Evolutionary conservation across 2,113 vertebrate species (phyloP).

Genomic region (Phylloscopus trochiloides): DNA sequence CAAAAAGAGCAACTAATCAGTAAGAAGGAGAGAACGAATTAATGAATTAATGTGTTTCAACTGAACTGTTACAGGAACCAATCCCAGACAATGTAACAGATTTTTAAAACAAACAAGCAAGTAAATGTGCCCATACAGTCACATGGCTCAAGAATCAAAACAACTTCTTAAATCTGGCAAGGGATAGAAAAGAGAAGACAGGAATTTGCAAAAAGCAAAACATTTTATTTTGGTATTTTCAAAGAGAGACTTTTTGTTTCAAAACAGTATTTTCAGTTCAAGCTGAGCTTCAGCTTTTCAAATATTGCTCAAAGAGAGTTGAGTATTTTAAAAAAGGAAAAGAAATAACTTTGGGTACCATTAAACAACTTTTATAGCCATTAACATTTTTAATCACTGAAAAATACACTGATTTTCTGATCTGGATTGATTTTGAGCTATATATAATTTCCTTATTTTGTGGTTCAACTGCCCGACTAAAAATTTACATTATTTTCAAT

Average conservation of each 20-base stretch:
- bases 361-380: neutral
- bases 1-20: neutral
- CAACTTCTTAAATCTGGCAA: neutral
- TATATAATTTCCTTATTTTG: neutral
- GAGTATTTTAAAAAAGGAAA: neutral
- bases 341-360: neutral
- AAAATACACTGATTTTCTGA: neutral
- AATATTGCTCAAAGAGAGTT: neutral
- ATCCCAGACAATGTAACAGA: neutral
- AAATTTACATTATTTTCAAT: neutral
- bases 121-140: neutral
- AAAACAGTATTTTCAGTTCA: neutral
- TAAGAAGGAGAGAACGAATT: neutral
- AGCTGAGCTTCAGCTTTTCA: neutral
- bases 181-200: neutral
- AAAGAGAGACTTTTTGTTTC: neutral
- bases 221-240: neutral
- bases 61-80: neutral
- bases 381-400: neutral
- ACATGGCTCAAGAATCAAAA: neutral
- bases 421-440: neutral
- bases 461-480: neutral
- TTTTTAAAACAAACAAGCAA: neutral
- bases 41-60: neutral
- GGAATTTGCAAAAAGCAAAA: neutral